A percentile compares a stretch with the other conserved stretches of the same genome.
phyloP scores from a whole-genome alignment of 2,113 vertebrate species.

The Leptobrachium ailaonicum region DNA sequence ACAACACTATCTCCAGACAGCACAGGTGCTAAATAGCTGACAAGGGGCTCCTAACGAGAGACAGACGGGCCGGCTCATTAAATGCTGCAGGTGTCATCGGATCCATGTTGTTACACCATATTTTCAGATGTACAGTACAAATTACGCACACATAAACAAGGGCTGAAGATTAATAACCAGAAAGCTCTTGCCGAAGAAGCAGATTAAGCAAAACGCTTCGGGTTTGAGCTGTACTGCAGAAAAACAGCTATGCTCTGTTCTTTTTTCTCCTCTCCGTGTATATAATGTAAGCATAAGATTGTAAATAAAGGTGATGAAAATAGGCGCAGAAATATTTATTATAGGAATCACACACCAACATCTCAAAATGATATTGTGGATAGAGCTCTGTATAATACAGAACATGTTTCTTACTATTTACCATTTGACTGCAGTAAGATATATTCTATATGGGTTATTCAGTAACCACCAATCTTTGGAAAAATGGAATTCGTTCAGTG shows the following conservation, averaged over 20 bases:
- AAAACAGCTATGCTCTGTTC: not conserved
- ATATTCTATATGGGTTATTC: too few relatives aligned
- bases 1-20: constrained; percentile 19
- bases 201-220: constrained; percentile 31
- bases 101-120: constrained; percentile 24
- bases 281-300: not conserved
- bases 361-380: too few relatives aligned
- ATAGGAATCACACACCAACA: too few relatives aligned
- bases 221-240: constrained; percentile 5
- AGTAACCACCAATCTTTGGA: too few relatives aligned
- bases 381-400: too few relatives aligned
- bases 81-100: constrained; percentile 44
- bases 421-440: too few relatives aligned
- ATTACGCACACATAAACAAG: constrained; percentile 40
- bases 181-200: constrained; percentile 7
- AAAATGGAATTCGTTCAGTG: too few relatives aligned
- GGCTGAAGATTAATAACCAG: constrained; percentile 37
- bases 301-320: too few relatives aligned
- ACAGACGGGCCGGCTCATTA: constrained; percentile 41
- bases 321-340: too few relatives aligned
- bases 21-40: constrained; percentile 54
- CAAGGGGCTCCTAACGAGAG: constrained; percentile 33
- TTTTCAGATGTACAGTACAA: constrained; percentile 34
- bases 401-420: too few relatives aligned
- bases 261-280: not conserved